Evolutionary conservation across 92 coral and sea anemone species (phyloP).

Genomic region (Porites evermanni): DNA sequence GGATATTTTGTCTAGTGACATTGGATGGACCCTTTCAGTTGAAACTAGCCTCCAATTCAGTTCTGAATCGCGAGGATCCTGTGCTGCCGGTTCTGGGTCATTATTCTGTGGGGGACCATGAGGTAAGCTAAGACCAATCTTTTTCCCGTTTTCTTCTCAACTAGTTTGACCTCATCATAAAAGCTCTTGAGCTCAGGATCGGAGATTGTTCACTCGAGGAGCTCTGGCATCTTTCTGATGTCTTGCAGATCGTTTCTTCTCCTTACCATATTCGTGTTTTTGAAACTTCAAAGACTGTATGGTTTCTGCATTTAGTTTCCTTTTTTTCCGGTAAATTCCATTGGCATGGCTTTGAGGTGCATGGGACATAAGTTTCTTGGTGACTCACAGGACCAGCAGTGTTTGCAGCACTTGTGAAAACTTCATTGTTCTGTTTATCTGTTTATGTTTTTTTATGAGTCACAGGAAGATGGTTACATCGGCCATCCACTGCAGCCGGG

Average conservation of each 20-base stretch:
- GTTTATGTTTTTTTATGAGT: neutral
- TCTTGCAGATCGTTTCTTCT: slow-evolving; percentile 43
- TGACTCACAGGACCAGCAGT: slow-evolving; percentile 13
- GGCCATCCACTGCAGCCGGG: slow-evolving; percentile 74
- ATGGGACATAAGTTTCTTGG: neutral
- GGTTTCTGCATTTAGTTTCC: slow-evolving; percentile 20
- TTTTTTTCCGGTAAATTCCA: neutral
- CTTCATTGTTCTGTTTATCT: slow-evolving; percentile 20
- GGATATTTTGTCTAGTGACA: slow-evolving; percentile 48
- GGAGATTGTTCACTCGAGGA: slow-evolving; percentile 33
- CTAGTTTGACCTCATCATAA: slow-evolving; percentile 7
- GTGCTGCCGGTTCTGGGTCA: slow-evolving; percentile 27
- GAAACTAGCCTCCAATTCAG: no score
- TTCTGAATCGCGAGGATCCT: slow-evolving; percentile 21
- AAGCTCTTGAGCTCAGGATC: neutral
- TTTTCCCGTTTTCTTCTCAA: slow-evolving; percentile 3
- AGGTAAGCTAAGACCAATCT: slow-evolving; percentile 34
- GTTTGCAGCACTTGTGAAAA: slow-evolving; percentile 1
- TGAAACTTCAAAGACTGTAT: slow-evolving; percentile 40
- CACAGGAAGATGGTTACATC: slow-evolving; percentile 69
- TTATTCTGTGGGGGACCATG: slow-evolving; percentile 52
- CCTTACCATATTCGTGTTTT: slow-evolving; percentile 48
- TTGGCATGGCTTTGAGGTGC: slow-evolving; percentile 23
- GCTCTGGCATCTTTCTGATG: slow-evolving; percentile 44
- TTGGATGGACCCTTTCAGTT: neutral